Conservation (phyloP, 2,797 vertebrate species). For the Sebastiscus albofasciatus region DNA sequence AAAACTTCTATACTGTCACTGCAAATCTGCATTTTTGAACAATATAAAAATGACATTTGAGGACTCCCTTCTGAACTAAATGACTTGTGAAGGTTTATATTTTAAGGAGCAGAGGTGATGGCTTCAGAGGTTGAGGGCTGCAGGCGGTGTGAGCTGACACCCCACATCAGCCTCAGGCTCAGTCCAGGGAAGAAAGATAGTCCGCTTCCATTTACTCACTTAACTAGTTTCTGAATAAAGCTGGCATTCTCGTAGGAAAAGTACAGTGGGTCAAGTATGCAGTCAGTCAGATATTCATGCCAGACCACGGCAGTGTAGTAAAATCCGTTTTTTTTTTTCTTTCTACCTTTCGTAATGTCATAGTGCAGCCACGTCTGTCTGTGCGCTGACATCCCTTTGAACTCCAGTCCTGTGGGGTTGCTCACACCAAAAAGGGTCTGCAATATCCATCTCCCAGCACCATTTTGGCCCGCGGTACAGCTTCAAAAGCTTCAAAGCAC, state of each 20-base stretch:
- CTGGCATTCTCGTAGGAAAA: slow-evolving; percentile 6
- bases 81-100: background rate
- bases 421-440: slow-evolving; percentile 33
- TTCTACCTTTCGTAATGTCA: slow-evolving; percentile 18
- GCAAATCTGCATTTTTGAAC: no score
- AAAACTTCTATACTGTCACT: background rate
- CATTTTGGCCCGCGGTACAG: slow-evolving; percentile 41
- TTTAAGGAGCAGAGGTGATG: background rate
- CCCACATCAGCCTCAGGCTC: slow-evolving; percentile 31
- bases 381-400: slow-evolving; percentile 62
- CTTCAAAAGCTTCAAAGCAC: slow-evolving; percentile 71
- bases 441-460: slow-evolving; percentile 49
- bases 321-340: slow-evolving; percentile 11
- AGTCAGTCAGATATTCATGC: slow-evolving; percentile 23
- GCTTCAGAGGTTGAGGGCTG: slow-evolving; percentile 6
- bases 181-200: slow-evolving; percentile 3
- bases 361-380: slow-evolving; percentile 23
- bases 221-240: slow-evolving; percentile 28
- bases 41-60: background rate
- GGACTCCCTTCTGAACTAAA: background rate
- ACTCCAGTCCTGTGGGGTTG: slow-evolving; percentile 58
- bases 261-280: slow-evolving; percentile 16
- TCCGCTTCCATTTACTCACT: slow-evolving; percentile 35
- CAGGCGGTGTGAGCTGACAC: slow-evolving; percentile 17
- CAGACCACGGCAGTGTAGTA: slow-evolving; percentile 12